These are phyloP conservation scores for Meriones unguiculatus DNA, from an alignment of 2,113 vertebrate species.

Conservation along the genomic window DNA sequence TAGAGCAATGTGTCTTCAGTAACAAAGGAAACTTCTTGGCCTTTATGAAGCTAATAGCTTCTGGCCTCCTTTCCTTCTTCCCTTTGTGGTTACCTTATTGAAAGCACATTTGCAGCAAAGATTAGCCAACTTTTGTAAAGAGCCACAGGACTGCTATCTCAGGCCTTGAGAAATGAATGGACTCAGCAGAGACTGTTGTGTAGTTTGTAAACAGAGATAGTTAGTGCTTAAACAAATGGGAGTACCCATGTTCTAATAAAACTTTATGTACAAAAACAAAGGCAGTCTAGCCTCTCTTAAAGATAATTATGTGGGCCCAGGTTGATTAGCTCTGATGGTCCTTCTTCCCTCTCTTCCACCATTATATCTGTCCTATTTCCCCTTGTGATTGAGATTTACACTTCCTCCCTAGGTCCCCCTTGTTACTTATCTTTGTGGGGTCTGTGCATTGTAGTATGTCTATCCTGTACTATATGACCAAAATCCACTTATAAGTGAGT, in stretches of 20 bases:
- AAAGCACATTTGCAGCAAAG: conserved; percentile 18
- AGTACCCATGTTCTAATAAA: not conserved
- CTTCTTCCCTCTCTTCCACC: no score
- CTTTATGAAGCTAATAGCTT: not conserved
- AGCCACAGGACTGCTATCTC: not conserved
- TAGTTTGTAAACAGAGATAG: not conserved
- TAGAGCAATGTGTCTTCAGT: not conserved
- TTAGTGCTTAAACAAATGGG: not conserved
- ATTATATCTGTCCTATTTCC: no score
- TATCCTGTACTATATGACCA: no score
- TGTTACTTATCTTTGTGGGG: no score
- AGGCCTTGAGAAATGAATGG: not conserved
- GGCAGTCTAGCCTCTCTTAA: not conserved
- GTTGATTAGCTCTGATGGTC: no score
- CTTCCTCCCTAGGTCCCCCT: no score
- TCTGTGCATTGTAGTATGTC: no score
- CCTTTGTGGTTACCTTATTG: not conserved
- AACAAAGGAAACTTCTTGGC: conserved; percentile 5
- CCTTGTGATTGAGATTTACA: no score
- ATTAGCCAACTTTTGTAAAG: not conserved
- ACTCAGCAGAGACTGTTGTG: not conserved
- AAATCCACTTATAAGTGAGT: no score
- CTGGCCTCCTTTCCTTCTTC: not conserved
- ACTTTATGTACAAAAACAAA: conserved; percentile 7
- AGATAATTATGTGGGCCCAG: not conserved